Evolutionary conservation across 2,888 invertebrate species (phyloP).

Genomic region (Apomyelois bistriatella): DNA sequence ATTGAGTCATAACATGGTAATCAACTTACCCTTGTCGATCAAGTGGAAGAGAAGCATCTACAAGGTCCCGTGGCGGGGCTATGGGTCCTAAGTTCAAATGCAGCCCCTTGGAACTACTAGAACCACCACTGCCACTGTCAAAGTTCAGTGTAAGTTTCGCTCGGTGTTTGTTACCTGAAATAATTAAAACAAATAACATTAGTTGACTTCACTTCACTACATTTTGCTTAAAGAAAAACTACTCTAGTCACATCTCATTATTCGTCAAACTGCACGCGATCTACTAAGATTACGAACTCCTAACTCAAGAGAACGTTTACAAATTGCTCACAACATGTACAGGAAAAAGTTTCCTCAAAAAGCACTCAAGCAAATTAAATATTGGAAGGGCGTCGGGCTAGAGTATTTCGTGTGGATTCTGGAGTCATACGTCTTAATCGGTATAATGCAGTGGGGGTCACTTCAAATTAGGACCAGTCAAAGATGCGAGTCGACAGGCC

Average conservation of each 20-base stretch:
- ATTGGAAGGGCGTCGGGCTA: constrained; percentile 61
- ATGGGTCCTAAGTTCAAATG: constrained; percentile 86
- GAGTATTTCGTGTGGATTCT: constrained; percentile 57
- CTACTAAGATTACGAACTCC: constrained; percentile 45
- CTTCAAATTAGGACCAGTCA: constrained; percentile 54
- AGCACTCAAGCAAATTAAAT: constrained; percentile 79
- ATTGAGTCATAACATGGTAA: neutral
- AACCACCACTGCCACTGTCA: constrained; percentile 74
- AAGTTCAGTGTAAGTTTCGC: constrained; percentile 89
- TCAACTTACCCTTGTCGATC: constrained; percentile 90
- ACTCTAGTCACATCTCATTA: constrained; percentile 31
- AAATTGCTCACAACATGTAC: constrained; percentile 68
- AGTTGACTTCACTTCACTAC: neutral
- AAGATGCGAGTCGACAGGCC: constrained; percentile 63
- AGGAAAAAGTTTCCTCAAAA: constrained; percentile 68
- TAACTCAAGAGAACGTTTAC: constrained; percentile 72
- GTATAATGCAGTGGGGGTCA: constrained; percentile 69
- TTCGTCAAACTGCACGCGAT: constrained; percentile 52
- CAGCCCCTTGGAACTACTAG: constrained; percentile 75
- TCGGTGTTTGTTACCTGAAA: constrained; percentile 80
- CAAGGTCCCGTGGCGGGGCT: constrained; percentile 84
- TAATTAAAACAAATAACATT: constrained; percentile 17
- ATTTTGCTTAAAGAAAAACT: neutral
- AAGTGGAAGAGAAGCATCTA: constrained; percentile 89
- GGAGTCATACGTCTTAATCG: constrained; percentile 75